phyloP scores from a whole-genome alignment of 2,888 invertebrate genomes.

The Amiota mariae region DNA sequence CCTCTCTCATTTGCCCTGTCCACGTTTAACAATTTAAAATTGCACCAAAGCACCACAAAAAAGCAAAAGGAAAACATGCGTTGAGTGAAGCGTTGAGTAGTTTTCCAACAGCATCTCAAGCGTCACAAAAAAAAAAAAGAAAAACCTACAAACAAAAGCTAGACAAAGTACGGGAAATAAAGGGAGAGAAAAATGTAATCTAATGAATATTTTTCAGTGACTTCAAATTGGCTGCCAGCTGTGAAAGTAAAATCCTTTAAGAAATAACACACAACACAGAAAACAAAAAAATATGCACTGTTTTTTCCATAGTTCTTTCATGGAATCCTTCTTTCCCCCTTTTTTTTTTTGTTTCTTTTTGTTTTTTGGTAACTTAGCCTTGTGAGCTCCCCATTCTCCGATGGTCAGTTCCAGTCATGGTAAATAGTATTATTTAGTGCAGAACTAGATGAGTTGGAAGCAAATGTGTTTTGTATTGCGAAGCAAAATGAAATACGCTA shows the following conservation, averaged over 20 bases:
- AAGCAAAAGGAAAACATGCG: constrained; percentile 5
- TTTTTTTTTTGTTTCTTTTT: background rate
- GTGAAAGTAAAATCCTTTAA: constrained; percentile 28
- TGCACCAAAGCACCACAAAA: background rate
- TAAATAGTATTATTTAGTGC: constrained; percentile 35
- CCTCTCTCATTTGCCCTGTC: background rate
- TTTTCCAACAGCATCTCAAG: background rate
- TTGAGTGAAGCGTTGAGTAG: constrained; percentile 21
- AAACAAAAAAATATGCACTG: background rate
- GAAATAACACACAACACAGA: background rate
- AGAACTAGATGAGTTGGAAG: constrained; percentile 28
- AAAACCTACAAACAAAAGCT: constrained; percentile 8
- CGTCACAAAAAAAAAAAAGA: background rate
- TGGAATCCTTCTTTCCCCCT: background rate
- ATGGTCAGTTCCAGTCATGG: constrained; percentile 30
- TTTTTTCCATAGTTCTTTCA: background rate
- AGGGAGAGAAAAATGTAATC: constrained; percentile 39
- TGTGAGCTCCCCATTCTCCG: background rate
- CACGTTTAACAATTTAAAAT: background rate
- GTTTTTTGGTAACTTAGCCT: background rate
- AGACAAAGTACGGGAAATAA: background rate
- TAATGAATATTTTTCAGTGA: constrained; percentile 47
- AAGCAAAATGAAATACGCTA: background rate
- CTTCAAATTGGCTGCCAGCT: constrained; percentile 36
- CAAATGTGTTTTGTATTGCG: background rate